These are phyloP conservation scores for Mixornis gularis DNA, from an alignment of 2,113 vertebrate genomes.

Conservation along the genomic window DNA sequence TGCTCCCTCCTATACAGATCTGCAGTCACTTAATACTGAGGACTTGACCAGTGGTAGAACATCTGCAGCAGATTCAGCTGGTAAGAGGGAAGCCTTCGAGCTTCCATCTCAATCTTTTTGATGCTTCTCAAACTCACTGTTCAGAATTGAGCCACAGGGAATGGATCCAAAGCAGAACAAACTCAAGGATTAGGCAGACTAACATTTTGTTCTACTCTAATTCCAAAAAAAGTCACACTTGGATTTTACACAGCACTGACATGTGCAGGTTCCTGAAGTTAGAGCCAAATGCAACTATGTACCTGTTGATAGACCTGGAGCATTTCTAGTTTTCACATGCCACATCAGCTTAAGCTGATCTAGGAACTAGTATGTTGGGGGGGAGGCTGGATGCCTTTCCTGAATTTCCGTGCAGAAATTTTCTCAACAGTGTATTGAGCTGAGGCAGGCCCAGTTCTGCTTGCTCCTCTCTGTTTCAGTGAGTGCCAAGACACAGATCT, in stretches of 20 bases:
- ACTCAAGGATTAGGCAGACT: background rate
- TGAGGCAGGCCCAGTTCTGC: background rate
- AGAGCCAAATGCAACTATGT: background rate
- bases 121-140: background rate
- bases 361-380: background rate
- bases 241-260: background rate
- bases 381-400: background rate
- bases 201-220: background rate
- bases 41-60: constrained; percentile 65
- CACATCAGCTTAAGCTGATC: background rate
- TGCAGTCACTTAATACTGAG: constrained; percentile 65
- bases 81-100: constrained; percentile 54
- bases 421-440: background rate
- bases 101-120: background rate
- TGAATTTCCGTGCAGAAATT: background rate
- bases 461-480: background rate
- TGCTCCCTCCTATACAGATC: constrained; percentile 70
- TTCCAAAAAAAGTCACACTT: background rate
- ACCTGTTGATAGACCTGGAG: background rate
- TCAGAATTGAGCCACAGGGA: background rate
- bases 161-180: background rate
- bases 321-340: background rate
- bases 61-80: constrained; percentile 68
- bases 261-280: background rate
- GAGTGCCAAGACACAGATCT: background rate